Evolutionary conservation across 1,140 invertebrate species (phyloP).

Genomic region (Himalopsyche phryganea): DNA sequence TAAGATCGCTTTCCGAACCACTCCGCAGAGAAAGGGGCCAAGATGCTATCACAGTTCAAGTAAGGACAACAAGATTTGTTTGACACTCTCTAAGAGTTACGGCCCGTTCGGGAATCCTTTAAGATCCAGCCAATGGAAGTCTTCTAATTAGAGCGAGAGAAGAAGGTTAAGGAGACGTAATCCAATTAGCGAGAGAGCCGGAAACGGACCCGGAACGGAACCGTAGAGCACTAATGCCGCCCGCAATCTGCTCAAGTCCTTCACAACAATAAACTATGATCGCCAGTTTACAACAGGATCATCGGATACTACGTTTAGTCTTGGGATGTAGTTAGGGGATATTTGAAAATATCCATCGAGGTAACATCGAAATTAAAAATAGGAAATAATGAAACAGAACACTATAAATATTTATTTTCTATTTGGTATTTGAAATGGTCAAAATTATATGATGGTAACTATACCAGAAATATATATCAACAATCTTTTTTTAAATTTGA

Average conservation of each 20-base stretch:
- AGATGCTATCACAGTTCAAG: slow-evolving; percentile 22
- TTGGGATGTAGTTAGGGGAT: not conserved
- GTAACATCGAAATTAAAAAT: too few relatives aligned
- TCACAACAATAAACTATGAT: slow-evolving; percentile 1
- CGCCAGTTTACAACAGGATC: not conserved
- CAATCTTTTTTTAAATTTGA: too few relatives aligned
- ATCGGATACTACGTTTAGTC: not conserved
- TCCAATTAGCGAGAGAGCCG: slow-evolving; percentile 25
- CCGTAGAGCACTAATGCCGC: not conserved
- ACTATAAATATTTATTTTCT: too few relatives aligned
- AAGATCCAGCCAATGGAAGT: slow-evolving; percentile 10
- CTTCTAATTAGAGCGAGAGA: slow-evolving; percentile 21
- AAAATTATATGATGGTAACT: too few relatives aligned
- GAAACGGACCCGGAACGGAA: slow-evolving; percentile 10
- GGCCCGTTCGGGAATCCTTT: slow-evolving; percentile 13
- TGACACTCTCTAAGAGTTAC: slow-evolving; percentile 25
- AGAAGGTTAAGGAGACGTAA: slow-evolving; percentile 23
- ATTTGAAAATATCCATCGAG: too few relatives aligned
- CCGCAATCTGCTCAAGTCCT: slow-evolving; percentile 3
- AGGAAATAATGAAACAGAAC: too few relatives aligned
- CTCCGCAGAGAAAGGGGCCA: not conserved
- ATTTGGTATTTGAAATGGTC: too few relatives aligned
- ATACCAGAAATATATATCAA: too few relatives aligned
- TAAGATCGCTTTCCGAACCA: too few relatives aligned
- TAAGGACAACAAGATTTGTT: slow-evolving; percentile 24